Base-by-base conservation (phyloP, 2,797 vertebrate species). In the Dicrostonyx torquatus region DNA sequence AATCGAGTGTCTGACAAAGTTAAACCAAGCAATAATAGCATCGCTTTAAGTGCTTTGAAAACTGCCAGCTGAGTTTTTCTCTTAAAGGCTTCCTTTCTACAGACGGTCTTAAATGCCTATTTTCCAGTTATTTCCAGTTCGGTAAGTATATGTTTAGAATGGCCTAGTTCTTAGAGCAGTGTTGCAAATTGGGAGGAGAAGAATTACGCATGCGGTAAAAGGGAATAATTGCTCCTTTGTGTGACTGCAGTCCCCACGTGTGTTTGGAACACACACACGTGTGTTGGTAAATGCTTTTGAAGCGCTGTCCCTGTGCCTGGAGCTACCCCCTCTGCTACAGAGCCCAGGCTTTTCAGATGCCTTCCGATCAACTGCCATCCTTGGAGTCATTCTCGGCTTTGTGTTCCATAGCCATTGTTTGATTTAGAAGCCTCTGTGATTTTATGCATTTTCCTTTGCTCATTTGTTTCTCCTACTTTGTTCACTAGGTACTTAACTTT, bases 11-110 rank as follows among this genome's bases (percentile, higher is more conserved):
- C 8, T 77, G 13, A 37, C 75, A 31, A 91, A 4, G 37, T 22
- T 72, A 62, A 89, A 66, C 0, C 12, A 79, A 55, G 66, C 6
- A 80, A 72, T 68, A 73, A 84, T 37, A 79, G 31, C 8, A 43
- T 72, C 34, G n/a, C 75, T 91, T 85, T 40, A 91, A 87, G 55
- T 87, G 53, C 76, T 94, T 77, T 76, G 58, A 62, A 92, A 92
- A 64, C 14, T 50, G 4, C 0, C 31, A 48, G 80, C 10, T 76
- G 80, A 53, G 7, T 66, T 94, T 95, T 88, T 14, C 43, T 15
- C 22, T 68, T 93, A 24, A 95, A 91, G 31, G 58, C 80, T 90
- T 96, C 7, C 18, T 50, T 95, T 14, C 26, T 48, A 50, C 4
- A 48, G 12, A 78, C 15, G 70, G 64, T 93, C 75, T 77, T 17